Base-by-base conservation (phyloP, 2,888 invertebrate species). In the Leptothorax acervorum region DNA sequence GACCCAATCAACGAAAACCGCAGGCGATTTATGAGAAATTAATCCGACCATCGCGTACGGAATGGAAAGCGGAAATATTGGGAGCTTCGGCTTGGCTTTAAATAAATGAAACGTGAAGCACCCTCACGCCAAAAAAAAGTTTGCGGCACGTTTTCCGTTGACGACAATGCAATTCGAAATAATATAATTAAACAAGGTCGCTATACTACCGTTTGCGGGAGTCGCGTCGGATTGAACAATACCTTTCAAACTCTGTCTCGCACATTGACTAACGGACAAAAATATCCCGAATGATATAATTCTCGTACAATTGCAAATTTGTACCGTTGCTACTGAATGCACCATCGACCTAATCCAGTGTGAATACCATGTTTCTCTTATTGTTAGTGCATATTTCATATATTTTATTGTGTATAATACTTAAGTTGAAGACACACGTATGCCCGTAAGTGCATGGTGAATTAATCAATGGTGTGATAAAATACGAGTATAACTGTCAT, bases 1-100 rank as follows among this genome's bases (percentile, higher is more conserved):
- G 86, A 87, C 70, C 84, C 85, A 89, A 89, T 91, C 88, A 87
- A 87, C 86, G 86, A 86, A 87, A 88, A 86, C 86, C 85, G 53
- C 83, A 75, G 78, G 55, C 87, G 87, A 92, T 90, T 90, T 90
- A 89, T 86, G 88, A 83, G 88, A 86, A 90, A 88, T 90, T 90
- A 91, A 88, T 89, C 84, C 83, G 71, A 85, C 88, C 62, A 66
- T 78, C 60, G 65, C 57, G 62, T 48, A 35, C 31, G 63, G 35
- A 45, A 55, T 63, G 83, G 51, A 71, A 79, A 66, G 60, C 68
- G 31, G 65, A 85, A 84, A 66, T 65, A n/a, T 18, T 11, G 48
- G 45, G 51, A 28, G 76, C 75, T 74, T 82, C 84, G 82, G 87
- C 75, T 76, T 63, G 66, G 42, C 66, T 75, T 70, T 82, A 84